These are phyloP conservation scores for Rousettus leschenaultii DNA, from an alignment of 2,113 vertebrate genomes.

Conservation along the genomic window DNA sequence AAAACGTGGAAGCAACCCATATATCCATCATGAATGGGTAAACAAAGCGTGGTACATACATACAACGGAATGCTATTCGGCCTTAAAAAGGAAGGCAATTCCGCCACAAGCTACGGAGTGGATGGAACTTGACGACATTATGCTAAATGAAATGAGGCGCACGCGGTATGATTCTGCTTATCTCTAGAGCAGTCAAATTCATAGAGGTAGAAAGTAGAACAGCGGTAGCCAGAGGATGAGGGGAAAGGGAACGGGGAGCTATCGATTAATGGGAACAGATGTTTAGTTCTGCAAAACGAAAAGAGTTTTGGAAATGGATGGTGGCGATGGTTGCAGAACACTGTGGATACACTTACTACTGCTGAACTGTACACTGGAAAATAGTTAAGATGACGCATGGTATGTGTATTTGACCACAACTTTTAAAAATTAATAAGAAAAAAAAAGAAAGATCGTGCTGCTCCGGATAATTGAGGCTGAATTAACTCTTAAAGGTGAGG, in stretches of 20 bases:
- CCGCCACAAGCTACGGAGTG: not conserved
- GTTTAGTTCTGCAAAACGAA: not conserved
- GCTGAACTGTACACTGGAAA: not conserved
- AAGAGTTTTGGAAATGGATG: not conserved
- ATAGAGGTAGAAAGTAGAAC: not conserved
- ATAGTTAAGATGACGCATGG: not conserved
- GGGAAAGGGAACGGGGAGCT: fast-evolving
- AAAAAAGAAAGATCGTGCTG: not conserved
- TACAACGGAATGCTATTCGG: not conserved
- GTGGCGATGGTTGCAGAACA: not conserved
- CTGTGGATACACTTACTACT: not conserved
- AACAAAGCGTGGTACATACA: not conserved
- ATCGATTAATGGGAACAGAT: not conserved
- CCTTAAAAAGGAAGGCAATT: not conserved
- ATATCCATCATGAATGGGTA: not conserved
- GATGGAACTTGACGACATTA: not conserved
- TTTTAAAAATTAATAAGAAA: not conserved
- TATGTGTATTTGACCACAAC: not conserved
- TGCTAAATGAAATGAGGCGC: not conserved
- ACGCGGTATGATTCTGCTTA: not conserved
- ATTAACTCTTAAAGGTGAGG: not conserved
- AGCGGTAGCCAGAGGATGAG: not conserved
- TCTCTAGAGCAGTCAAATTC: not conserved
- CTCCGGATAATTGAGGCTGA: fast-evolving
- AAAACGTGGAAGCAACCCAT: not conserved